Evolutionary conservation across 1,140 invertebrate genomes (phyloP), one percentile per base, ranked within the genome.

Genomic region (Neuroterus valhalla): DNA sequence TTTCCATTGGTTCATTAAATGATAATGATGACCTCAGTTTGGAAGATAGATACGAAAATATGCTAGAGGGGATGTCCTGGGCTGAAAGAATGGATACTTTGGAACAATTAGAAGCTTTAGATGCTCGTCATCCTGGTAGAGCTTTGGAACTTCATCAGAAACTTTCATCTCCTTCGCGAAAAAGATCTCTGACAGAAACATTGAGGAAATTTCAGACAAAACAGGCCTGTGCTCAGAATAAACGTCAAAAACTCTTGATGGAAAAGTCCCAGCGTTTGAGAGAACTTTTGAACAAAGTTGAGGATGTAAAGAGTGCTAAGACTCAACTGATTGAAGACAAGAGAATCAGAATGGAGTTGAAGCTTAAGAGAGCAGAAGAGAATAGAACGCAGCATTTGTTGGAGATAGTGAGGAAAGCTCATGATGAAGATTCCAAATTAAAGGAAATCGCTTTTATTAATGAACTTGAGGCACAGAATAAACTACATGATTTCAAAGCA

Each of bases 391-490:
- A 95, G 80, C 92, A 94, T 86, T 86, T 96, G 31, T 90, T 95
- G 82, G 94, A 95, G 75, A 97, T 98, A 78, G 94, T 98, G 2
- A 93, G 94, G 71, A 99, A 99, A 89, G 98, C 98, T 2, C 97
- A 99, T 81, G 98, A 99, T 82, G 98, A 99, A 89, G 98, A 99
- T 79, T 96, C 97, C 52, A 99, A 99, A 89, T 91, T 98, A 0
- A 96, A 97, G 81, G 98, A 99, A 91, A 99, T 99, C 75, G 97
- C 97, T 38, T 99, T 99, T 88, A 99, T 99, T 70, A 99, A 99
- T 89, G 96, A 96, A 83, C 89, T 99, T 2, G 97, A 99, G 85
- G 97, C 97, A 2, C 96, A 98, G 89, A 98, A 99, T 87, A 96
- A 98, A 82, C 91, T 96, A 4, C 94, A 98, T 85, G 97, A 99